A percentile compares a stretch with the other conserved stretches of the same genome.
Conservation (phyloP, 1,140 invertebrate genomes). For the Drosophila insularis region DNA sequence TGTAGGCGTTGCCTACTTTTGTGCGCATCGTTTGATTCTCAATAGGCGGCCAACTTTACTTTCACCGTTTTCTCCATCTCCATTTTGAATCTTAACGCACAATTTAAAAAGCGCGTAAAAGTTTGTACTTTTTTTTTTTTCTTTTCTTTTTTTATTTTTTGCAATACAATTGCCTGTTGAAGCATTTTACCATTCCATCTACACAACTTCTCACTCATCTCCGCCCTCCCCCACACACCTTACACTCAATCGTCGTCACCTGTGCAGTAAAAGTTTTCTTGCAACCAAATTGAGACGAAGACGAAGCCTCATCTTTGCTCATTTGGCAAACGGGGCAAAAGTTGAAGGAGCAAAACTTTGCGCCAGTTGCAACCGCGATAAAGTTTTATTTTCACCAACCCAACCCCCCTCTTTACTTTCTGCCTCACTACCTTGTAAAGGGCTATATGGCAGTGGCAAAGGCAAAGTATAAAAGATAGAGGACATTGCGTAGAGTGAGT, state of each 20-base stretch:
- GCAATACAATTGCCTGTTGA: conserved; percentile 36
- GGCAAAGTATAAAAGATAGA: not conserved
- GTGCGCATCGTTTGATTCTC: conserved; percentile 70
- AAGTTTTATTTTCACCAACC: conserved; percentile 47
- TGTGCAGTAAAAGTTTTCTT: conserved; percentile 48
- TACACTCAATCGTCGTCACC: conserved; percentile 8
- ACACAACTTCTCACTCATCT: not conserved
- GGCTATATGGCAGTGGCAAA: not conserved
- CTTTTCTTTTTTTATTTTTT: not conserved
- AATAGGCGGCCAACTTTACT: conserved; percentile 46
- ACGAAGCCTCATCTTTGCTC: conserved; percentile 45
- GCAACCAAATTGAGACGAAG: conserved; percentile 63
- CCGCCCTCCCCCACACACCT: not conserved
- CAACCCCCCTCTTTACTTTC: not conserved
- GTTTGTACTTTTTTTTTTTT: conserved; percentile 24
- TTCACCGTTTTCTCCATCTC: not conserved
- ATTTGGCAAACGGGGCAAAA: conserved; percentile 59
- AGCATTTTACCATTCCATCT: conserved; percentile 14
- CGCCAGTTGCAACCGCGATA: conserved; percentile 66
- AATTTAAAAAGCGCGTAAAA: conserved; percentile 69
- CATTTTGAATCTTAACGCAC: conserved; percentile 70
- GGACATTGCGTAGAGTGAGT: not conserved
- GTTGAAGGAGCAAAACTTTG: conserved; percentile 59
- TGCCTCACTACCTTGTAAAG: not conserved
- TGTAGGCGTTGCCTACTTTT: conserved; percentile 66